Base-by-base conservation (phyloP, 2,113 vertebrate species). In the Chionis minor region DNA sequence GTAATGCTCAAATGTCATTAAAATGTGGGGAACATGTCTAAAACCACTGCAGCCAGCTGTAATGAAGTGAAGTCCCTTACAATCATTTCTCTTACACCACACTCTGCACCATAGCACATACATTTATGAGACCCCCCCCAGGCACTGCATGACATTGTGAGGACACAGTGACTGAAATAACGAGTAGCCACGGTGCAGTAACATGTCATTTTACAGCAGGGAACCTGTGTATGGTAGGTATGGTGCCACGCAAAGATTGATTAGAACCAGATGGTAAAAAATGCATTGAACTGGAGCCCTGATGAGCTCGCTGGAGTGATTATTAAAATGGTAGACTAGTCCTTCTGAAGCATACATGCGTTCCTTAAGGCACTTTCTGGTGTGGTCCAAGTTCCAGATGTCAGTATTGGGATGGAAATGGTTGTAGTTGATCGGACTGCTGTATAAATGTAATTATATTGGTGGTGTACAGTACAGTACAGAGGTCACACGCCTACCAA, bases 261-360 rank as follows among this genome's bases (percentile, higher is more conserved):
- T 92, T 95, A 77, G 51, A 81, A 95, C 56, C 86, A 96, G 90
- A 92, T 92, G 90, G 84, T 84, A 82, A 94, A 94, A 96, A 94
- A 80, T 23, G n/a, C 80, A 42, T 40, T 81, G 54, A 69, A 47
- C 35, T 62, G 61, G 52, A 2, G 0, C 35, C 77, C 82, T 35
- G 35, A 86, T 73, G 83, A 67, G 71, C 38, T 69, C 51, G 66
- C 55, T 77, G 54, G n/a, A 91, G 17, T 92, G 55, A 33, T 86
- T 66, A 92, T 63, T 91, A 56, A 88, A 91, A 86, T 33, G 42
- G 54, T 81, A 86, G 56, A 44, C 42, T 20, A 8, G 16, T 83
- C n/a, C n/a, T 87, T 27, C 72, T 71, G 71, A 88, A 81, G 78
- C 63, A 63, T 26, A 42, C 16, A 14, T 30, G 44, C 4, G 2